A percentile compares a stretch with the other conserved stretches of the same genome.
Conservation (phyloP, 1,140 invertebrate species). For the Drosophila pallidifrons region DNA sequence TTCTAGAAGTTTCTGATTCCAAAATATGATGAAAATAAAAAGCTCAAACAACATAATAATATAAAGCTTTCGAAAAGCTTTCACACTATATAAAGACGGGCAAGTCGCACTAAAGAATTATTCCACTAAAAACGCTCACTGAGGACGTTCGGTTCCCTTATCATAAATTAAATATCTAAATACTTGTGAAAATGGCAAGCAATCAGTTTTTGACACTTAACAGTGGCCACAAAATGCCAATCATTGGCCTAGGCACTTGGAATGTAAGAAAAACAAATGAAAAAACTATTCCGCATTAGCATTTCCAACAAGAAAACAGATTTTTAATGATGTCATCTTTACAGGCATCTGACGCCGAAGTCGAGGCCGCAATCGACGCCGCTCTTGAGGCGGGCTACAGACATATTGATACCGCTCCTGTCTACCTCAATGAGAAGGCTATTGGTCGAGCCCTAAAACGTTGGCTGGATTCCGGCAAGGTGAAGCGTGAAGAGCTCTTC, state of each 20-base stretch:
- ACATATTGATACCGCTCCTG: constrained; percentile 93
- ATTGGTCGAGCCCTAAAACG: constrained; percentile 91
- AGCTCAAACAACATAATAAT: background rate
- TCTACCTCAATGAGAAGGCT: constrained; percentile 92
- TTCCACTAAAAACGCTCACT: constrained; percentile 5
- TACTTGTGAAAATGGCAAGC: constrained; percentile 57
- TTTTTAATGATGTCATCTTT: constrained; percentile 46
- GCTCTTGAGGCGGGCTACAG: constrained; percentile 87
- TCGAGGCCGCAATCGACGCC: constrained; percentile 88
- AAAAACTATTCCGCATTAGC: background rate
- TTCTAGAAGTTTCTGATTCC: no score
- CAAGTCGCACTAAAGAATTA: background rate
- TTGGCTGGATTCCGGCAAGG: constrained; percentile 89
- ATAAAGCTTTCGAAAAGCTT: constrained; percentile 23
- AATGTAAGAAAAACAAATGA: constrained; percentile 55
- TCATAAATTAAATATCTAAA: background rate
- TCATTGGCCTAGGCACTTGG: constrained; percentile 92
- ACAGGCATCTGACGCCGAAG: constrained; percentile 89
- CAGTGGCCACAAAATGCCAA: constrained; percentile 88
- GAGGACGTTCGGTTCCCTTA: constrained; percentile 15
- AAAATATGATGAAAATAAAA: background rate
- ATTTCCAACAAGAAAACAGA: no score
- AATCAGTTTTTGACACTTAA: constrained; percentile 73
- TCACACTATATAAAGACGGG: constrained; percentile 1
- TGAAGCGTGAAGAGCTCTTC: constrained; percentile 92